Conservation (phyloP, 2,888 invertebrate species). For the Buathra laborator region DNA sequence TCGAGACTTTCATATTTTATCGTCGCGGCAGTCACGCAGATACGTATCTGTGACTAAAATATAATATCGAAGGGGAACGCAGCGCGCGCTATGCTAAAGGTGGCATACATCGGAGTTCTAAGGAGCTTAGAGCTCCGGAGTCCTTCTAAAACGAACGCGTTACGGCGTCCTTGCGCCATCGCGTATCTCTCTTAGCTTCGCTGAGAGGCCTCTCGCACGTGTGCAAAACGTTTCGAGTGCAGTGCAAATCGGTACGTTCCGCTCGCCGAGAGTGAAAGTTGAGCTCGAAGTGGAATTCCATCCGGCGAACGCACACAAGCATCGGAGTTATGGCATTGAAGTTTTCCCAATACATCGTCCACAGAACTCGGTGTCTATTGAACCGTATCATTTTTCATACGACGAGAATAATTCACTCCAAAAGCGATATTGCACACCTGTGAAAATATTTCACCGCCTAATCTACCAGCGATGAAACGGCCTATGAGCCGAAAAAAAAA, state of each 20-base stretch:
- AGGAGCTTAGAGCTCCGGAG: conserved; percentile 50
- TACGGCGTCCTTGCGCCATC: conserved; percentile 76
- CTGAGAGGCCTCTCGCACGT: conserved; percentile 63
- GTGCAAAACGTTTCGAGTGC: conserved; percentile 63
- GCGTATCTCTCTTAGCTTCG: conserved; percentile 27
- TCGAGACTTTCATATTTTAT: conserved; percentile 48
- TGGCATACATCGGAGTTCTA: conserved; percentile 43
- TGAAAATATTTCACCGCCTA: not conserved
- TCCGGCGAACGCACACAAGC: conserved; percentile 69
- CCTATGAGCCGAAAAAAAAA: not conserved
- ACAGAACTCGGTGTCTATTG: conserved; percentile 22
- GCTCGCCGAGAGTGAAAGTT: conserved; percentile 80
- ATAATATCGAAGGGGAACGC: conserved; percentile 15
- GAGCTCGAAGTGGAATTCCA: conserved; percentile 78
- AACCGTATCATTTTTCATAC: conserved; percentile 56
- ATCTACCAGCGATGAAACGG: not conserved
- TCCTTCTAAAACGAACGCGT: conserved; percentile 68
- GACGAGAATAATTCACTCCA: conserved; percentile 19
- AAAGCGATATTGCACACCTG: conserved; percentile 2
- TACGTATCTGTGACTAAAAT: conserved; percentile 2
- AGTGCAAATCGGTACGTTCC: conserved; percentile 66
- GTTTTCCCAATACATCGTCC: conserved; percentile 66
- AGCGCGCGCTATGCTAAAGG: conserved; percentile 29
- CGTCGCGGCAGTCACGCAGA: conserved; percentile 6
- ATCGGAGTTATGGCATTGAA: conserved; percentile 75